Conservation (phyloP, 1,140 invertebrate genomes). For the Zaprionus gabonicus region DNA sequence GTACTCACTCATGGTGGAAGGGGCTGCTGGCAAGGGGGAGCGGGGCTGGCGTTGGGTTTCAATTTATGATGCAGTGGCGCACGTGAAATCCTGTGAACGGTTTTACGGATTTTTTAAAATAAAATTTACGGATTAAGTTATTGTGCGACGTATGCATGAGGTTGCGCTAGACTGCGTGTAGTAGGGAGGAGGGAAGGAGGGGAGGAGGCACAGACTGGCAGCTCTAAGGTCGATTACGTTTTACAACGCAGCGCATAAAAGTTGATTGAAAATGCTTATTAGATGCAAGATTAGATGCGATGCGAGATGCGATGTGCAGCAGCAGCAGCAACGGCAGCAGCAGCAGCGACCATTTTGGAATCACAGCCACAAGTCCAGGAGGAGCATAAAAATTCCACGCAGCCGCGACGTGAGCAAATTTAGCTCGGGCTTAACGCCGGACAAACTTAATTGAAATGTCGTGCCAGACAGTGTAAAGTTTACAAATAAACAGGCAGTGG, state of each 20-base stretch:
- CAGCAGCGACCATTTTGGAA: slow-evolving; percentile 54
- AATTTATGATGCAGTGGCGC: slow-evolving; percentile 70
- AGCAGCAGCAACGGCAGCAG: slow-evolving; percentile 36
- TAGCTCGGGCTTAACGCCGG: slow-evolving; percentile 34
- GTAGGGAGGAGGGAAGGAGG: neutral
- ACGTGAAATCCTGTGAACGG: slow-evolving; percentile 66
- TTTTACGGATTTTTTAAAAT: slow-evolving; percentile 80
- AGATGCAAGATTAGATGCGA: slow-evolving; percentile 84
- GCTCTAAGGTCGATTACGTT: slow-evolving; percentile 81
- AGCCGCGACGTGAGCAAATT: slow-evolving; percentile 77
- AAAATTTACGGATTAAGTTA: slow-evolving; percentile 84
- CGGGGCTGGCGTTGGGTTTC: slow-evolving; percentile 58
- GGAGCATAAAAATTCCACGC: slow-evolving; percentile 66
- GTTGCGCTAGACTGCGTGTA: slow-evolving; percentile 37
- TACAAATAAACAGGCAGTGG: slow-evolving; percentile 29
- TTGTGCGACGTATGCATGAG: slow-evolving; percentile 60
- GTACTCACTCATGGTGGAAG: slow-evolving; percentile 18
- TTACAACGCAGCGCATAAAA: slow-evolving; percentile 83
- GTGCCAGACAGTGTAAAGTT: slow-evolving; percentile 67
- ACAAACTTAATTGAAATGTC: slow-evolving; percentile 78
- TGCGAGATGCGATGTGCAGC: slow-evolving; percentile 56
- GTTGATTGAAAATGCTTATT: slow-evolving; percentile 85
- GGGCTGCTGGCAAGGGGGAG: too few species aligned
- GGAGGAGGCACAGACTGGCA: slow-evolving; percentile 38
- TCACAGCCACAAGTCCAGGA: slow-evolving; percentile 51